Conservation (phyloP, 2,113 vertebrate species). For the Trogon melanurus region DNA sequence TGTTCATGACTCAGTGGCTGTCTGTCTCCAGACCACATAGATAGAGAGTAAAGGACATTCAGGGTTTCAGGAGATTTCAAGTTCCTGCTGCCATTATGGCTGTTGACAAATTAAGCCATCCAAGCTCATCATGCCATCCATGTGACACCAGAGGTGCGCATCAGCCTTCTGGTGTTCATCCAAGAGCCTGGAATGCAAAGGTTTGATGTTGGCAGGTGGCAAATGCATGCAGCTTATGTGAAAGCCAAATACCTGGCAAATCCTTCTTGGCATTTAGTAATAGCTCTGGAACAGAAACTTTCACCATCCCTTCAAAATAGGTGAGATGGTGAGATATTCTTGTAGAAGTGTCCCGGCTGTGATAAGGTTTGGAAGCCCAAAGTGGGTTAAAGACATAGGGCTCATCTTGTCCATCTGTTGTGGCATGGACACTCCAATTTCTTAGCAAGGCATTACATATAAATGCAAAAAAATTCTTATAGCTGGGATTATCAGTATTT, state of each 20-base stretch:
- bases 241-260: not conserved
- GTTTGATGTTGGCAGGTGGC: not conserved
- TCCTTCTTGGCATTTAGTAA: not conserved
- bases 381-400: not conserved
- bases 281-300: not conserved
- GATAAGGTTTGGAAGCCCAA: not conserved
- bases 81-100: not conserved
- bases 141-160: not conserved
- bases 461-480: not conserved
- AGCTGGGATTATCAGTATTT: fast-evolving
- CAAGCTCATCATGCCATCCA: not conserved
- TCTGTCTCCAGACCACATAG: conserved; percentile 4
- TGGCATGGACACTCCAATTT: not conserved
- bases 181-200: not conserved
- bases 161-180: not conserved
- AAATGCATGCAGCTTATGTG: not conserved
- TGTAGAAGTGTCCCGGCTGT: not conserved
- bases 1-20: conserved; percentile 27
- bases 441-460: not conserved
- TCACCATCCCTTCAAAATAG: not conserved
- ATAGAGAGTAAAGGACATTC: conserved; percentile 14
- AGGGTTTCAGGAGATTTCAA: not conserved
- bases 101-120: not conserved
- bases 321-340: not conserved
- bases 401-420: fast-evolving